Percentiles rank a stretch among this genome's conserved stretches.
Conservation (phyloP, 1,140 invertebrate species). For the Musca domestica region DNA sequence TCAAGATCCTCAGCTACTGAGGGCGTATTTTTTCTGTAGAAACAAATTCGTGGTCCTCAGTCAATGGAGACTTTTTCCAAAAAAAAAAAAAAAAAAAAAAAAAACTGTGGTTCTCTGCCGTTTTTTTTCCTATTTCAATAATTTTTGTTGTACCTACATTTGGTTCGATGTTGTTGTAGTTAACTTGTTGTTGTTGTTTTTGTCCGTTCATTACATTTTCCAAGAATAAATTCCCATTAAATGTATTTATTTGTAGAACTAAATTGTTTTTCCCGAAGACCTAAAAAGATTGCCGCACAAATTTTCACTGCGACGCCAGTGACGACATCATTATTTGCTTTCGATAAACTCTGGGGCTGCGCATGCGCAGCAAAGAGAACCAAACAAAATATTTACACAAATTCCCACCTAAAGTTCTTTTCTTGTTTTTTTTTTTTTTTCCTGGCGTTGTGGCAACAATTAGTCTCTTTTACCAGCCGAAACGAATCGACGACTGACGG, state of each 20-base stretch:
- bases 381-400: constrained; percentile 2
- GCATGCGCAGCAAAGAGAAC: neutral
- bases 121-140: too few relatives aligned
- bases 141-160: too few relatives aligned
- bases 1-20: too few relatives aligned
- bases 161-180: too few relatives aligned
- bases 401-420: constrained; percentile 16
- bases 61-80: too few relatives aligned
- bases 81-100: too few relatives aligned
- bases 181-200: too few relatives aligned
- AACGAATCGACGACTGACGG: too few relatives aligned
- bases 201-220: too few relatives aligned
- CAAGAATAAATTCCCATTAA: constrained; percentile 8
- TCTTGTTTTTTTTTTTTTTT: neutral
- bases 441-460: constrained; percentile 19
- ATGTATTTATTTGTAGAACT: neutral
- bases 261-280: neutral
- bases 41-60: too few relatives aligned
- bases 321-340: neutral
- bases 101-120: too few relatives aligned
- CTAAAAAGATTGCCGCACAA: neutral
- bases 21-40: too few relatives aligned
- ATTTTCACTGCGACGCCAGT: neutral
- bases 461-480: neutral
- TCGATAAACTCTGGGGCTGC: neutral